Base-by-base conservation (phyloP, 2,888 invertebrate genomes). In the Tenodera sinensis region DNA sequence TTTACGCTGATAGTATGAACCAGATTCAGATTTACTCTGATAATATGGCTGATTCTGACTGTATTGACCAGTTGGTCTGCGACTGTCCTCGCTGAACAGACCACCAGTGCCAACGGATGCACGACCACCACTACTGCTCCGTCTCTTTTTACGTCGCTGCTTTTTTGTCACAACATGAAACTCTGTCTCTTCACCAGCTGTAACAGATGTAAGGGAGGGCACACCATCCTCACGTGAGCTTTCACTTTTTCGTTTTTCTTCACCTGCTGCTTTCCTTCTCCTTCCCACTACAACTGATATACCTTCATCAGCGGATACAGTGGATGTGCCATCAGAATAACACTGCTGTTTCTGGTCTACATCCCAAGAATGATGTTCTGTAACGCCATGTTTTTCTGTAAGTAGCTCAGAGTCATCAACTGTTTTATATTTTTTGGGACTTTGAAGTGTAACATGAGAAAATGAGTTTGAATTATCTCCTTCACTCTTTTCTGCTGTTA, bases 131-230 rank as follows among this genome's bases (percentile, higher is more conserved):
- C 94, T 91, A 84, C 93, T 93, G 90, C 94, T 94, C 81, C 94
- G 93, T 91, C 96, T 95, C 92, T 97, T 97, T 92, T 96, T 96
- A 92, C 96, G 95, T 92, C 96, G 96, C 93, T 97, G 97, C 93
- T 97, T 96, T 92, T 97, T 97, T 89, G 96, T 97, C 88, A 98
- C 97, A 88, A 97, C 96, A 93, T 96, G 96, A 93, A 97, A 98
- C 92, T 97, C 97, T 28, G 91, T 90, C 88, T 92, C 92, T 91
- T 92, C 92, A 83, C 34, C 82, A 88, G 30, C 83, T 12, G 87
- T 84, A 25, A 34, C 28, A 8, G 83, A 82, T 14, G 42, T 47
- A n/a, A 87, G 81, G 9, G 83, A 28, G 54, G 84, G 81, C 25
- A 84, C 30, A 47, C n/a, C 84, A 12, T 88, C 88, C 27, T 89